These are phyloP conservation scores for Pristionchus fissidentatus DNA, from an alignment of 2,888 invertebrate species.

Conservation along the genomic window DNA sequence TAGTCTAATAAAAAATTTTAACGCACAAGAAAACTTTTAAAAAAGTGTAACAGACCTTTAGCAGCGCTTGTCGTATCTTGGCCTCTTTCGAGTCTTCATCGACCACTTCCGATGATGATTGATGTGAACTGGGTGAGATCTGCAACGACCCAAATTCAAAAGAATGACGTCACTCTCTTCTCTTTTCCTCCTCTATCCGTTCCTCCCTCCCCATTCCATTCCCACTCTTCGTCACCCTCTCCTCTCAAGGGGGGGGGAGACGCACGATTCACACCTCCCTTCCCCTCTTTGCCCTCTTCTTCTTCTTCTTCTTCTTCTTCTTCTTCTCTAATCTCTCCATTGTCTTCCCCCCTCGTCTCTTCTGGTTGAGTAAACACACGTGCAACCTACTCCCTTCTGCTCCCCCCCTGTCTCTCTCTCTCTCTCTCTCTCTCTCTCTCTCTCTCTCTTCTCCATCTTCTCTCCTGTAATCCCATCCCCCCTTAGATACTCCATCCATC, in stretches of 20 bases:
- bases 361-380: constrained; percentile 41
- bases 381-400: neutral
- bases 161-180: neutral
- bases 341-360: constrained; percentile 12
- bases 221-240: constrained; percentile 25
- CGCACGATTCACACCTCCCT: constrained; percentile 10
- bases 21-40: too few relatives aligned
- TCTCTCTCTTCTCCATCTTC: neutral
- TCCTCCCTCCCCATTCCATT: constrained; percentile 5
- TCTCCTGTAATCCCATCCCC: constrained; percentile 19
- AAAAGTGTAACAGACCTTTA: constrained; percentile 84
- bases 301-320: constrained; percentile 2
- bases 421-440: neutral
- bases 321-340: constrained; percentile 17
- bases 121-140: constrained; percentile 59
- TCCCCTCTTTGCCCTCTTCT: neutral
- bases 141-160: constrained; percentile 43
- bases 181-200: constrained; percentile 26
- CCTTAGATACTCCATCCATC: constrained; percentile 31
- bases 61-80: constrained; percentile 94
- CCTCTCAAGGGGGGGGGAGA: too few relatives aligned
- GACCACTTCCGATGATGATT: constrained; percentile 51
- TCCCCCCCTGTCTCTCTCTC: neutral
- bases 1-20: too few relatives aligned
- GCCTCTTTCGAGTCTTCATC: constrained; percentile 84